Base-by-base conservation (phyloP, 1,140 invertebrate genomes). In the Drosophila malerkotliana region DNA sequence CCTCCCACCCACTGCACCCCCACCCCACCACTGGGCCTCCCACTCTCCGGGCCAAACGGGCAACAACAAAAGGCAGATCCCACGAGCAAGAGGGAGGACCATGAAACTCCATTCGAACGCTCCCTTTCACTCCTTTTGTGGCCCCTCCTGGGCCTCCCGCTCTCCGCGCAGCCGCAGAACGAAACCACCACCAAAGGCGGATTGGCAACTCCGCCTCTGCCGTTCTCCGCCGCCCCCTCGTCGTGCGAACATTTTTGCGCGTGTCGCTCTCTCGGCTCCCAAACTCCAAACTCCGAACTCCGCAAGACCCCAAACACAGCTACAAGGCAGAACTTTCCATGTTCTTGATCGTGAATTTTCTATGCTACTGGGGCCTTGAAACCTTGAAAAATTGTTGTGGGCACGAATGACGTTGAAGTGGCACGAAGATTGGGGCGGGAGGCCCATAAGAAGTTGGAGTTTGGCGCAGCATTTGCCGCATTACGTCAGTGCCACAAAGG, bases 341-440 rank as follows among this genome's bases (percentile, higher is more conserved):
- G 88, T 90, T 90, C 88, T 90, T 88, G 88, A 90, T 90, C 88
- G 79, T 90, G 83, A 90, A 88, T 90, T 88, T 90, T 90, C 88
- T 90, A 90, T 90, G 88, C 87, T 90, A 90, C 87, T 90, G 85
- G 87, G 83, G 63, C 87, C 85, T 90, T 89, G 80, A 89, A 90
- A 90, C 80, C 85, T 89, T 80, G 76, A 79, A 90, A 66, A 81
- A 71, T 78, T 72, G 56, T 63, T 81, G 48, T 72, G 64, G 54
- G 34, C 60, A 64, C 44, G 48, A 49, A 57, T 39, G 34, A 18
- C 55, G 57, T 14, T 10, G 53, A 41, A 54, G 72, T 39, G 54
- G 34, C 34, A 51, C 14, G 41, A 44, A n/a, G 15, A 47, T n/a
- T n/a, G 32, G 34, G 47, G 30, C 47, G 34, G 12, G 52, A 21